Conservation (phyloP, 2,797 vertebrate species). For the Sphaeramia orbicularis region DNA sequence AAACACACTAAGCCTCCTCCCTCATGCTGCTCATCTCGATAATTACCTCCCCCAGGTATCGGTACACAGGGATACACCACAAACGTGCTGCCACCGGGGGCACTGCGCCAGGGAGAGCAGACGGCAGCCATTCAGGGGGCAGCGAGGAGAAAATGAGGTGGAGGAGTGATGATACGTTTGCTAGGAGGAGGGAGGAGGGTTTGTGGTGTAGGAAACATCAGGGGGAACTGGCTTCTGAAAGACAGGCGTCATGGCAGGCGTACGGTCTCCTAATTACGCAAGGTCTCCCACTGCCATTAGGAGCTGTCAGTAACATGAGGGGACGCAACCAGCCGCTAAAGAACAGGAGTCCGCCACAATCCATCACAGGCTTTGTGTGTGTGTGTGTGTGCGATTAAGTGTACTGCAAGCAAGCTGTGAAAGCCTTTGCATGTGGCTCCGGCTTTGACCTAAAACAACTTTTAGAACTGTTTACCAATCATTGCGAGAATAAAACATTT, state of each 20-base stretch:
- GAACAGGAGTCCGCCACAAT: conserved; percentile 52
- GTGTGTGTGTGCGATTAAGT: background rate
- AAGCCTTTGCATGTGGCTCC: conserved; percentile 10
- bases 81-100: conserved; percentile 65
- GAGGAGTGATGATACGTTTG: conserved; percentile 39
- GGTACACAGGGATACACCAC: conserved; percentile 63
- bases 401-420: background rate
- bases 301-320: conserved; percentile 73
- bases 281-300: conserved; percentile 75
- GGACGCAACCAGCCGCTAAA: conserved; percentile 53
- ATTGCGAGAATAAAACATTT: too few species aligned
- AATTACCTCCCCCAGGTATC: conserved; percentile 84
- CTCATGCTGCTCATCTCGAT: conserved; percentile 74
- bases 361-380: conserved; percentile 6
- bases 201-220: conserved; percentile 54
- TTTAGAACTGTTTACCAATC: background rate
- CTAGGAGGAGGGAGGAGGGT: conserved; percentile 19
- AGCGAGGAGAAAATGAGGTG: conserved; percentile 60
- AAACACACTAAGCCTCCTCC: conserved; percentile 40
- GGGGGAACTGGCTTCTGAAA: conserved; percentile 62
- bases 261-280: conserved; percentile 74
- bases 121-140: conserved; percentile 77
- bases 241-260: conserved; percentile 72
- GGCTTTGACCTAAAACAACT: conserved; percentile 33
- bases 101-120: conserved; percentile 76